Evolutionary conservation across 2,797 vertebrate species (phyloP).

Genomic region (Perodicticus potto): DNA sequence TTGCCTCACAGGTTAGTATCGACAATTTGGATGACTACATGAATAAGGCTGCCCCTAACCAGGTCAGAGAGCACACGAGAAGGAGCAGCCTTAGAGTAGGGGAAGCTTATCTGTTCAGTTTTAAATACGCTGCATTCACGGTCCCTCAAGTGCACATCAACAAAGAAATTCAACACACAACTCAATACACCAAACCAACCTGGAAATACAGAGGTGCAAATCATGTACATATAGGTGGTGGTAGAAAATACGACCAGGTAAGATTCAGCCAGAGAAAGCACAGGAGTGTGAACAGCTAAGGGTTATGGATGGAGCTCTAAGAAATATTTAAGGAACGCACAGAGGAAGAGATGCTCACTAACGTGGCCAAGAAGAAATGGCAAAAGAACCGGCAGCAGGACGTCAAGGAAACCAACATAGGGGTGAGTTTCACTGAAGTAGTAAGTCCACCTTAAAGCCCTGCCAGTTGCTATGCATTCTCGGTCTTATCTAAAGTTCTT

Average conservation of each 20-base stretch:
- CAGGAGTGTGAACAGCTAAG: neutral
- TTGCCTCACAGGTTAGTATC: neutral
- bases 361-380: neutral
- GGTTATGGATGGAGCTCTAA: neutral
- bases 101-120: neutral
- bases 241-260: neutral
- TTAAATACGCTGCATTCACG: neutral
- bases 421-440: neutral
- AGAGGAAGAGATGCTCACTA: constrained; percentile 1
- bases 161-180: neutral
- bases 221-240: neutral
- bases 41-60: neutral
- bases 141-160: neutral
- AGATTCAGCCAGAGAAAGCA: neutral
- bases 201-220: neutral
- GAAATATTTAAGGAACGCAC: neutral
- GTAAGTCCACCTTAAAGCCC: neutral
- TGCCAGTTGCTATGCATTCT: neutral
- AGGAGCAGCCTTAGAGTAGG: neutral
- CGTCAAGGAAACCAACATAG: neutral
- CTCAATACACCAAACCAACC: neutral
- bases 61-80: neutral
- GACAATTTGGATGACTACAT: neutral
- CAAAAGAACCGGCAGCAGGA: neutral
- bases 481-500: neutral